Evolutionary conservation across 2,113 vertebrate genomes (phyloP).

Genomic region (Cololabis saira): DNA sequence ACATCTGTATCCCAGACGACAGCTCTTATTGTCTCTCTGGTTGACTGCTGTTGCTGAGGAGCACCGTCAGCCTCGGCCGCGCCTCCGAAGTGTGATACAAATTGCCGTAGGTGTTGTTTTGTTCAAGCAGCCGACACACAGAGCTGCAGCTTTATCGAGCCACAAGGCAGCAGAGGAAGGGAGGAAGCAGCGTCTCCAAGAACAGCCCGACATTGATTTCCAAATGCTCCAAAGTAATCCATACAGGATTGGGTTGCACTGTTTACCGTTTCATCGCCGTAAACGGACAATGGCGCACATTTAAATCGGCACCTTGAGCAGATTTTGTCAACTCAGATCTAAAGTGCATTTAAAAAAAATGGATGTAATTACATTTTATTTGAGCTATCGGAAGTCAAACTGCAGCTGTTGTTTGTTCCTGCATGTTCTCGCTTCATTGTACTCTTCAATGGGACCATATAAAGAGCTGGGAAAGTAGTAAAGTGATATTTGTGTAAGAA

Average conservation of each 20-base stretch:
- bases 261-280: neutral
- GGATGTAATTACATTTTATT: no score
- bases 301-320: no score
- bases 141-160: neutral
- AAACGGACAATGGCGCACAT: no score
- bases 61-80: neutral
- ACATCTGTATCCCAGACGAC: constrained; percentile 34
- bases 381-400: no score
- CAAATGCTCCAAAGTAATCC: neutral
- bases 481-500: no score
- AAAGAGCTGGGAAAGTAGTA: no score
- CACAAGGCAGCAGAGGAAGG: neutral
- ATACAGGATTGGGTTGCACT: neutral
- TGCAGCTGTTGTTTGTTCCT: no score
- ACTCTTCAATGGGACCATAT: no score
- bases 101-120: constrained; percentile 28
- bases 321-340: no score
- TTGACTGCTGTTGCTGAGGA: constrained; percentile 8
- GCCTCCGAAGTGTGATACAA: constrained; percentile 4
- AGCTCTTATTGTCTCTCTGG: constrained; percentile 7
- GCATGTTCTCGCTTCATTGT: no score
- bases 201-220: neutral
- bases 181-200: neutral
- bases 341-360: no score
- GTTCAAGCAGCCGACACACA: constrained; percentile 21